phyloP scores from a whole-genome alignment of 2,113 vertebrate species.

The Callithrix jacchus region DNA sequence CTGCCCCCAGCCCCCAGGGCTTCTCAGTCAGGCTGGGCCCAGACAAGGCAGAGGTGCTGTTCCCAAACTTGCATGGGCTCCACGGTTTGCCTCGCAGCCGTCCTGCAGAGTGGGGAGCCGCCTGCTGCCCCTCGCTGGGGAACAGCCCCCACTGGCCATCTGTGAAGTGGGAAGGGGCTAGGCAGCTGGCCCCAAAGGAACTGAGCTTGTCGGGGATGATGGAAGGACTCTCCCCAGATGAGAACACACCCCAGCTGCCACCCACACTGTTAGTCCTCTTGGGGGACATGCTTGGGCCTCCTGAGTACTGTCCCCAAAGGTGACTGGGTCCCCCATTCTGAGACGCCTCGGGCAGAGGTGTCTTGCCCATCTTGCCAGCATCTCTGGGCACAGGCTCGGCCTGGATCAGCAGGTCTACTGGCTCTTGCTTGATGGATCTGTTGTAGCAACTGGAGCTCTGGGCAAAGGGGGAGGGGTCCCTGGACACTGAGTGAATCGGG shows the following conservation, averaged over 20 bases:
- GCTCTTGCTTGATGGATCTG: conserved; percentile 94
- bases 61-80: conserved; percentile 85
- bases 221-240: conserved; percentile 70
- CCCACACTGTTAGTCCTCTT: conserved; percentile 83
- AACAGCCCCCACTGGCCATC: conserved; percentile 80
- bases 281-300: conserved; percentile 77
- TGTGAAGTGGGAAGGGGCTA: conserved; percentile 82
- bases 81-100: conserved; percentile 75
- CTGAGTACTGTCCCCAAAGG: conserved; percentile 88
- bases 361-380: conserved; percentile 68
- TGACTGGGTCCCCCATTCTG: conserved; percentile 76
- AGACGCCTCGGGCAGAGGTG: conserved; percentile 60
- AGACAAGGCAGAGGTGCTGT: conserved; percentile 66
- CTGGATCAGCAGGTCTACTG: conserved; percentile 85
- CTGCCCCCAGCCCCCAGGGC: conserved; percentile 81
- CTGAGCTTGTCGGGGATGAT: conserved; percentile 74
- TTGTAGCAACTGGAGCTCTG: conserved; percentile 83
- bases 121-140: conserved; percentile 37
- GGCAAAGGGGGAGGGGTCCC: conserved; percentile 83
- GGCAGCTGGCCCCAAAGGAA: conserved; percentile 83
- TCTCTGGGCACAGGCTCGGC: conserved; percentile 79
- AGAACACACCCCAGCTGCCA: conserved; percentile 81
- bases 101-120: conserved; percentile 49
- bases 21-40: conserved; percentile 80
- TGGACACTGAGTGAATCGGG: conserved; percentile 78